These are phyloP conservation scores for Rhinoptilus africanus DNA, from an alignment of 2,113 vertebrate species.

Conservation along the genomic window DNA sequence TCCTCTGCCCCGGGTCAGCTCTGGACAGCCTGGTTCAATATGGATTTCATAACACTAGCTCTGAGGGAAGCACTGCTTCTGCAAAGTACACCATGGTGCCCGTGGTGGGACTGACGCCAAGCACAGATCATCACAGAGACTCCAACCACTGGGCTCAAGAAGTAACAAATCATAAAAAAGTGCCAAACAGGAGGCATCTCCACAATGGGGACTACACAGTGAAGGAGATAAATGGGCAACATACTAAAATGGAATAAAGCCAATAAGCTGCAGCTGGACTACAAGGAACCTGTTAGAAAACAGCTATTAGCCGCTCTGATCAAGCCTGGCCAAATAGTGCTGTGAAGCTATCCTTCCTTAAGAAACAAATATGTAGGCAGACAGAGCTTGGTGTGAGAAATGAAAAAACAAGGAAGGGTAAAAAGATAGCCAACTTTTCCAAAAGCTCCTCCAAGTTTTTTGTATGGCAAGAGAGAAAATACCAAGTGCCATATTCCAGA, in stretches of 20 bases:
- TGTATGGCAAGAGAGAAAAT: not conserved
- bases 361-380: not conserved
- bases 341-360: not conserved
- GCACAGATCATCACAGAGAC: too few relatives aligned
- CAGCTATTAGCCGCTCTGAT: not conserved
- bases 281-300: not conserved
- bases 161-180: not conserved
- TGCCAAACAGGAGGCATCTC: not conserved
- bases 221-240: not conserved
- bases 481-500: not conserved
- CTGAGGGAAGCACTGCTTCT: not conserved
- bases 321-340: not conserved
- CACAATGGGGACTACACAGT: not conserved
- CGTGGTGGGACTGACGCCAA: not conserved
- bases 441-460: not conserved
- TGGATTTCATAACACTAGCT: not conserved
- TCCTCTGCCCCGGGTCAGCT: not conserved
- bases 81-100: not conserved
- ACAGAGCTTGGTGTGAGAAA: not conserved
- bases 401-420: not conserved
- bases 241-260: not conserved
- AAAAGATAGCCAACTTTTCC: not conserved
- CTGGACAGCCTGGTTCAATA: not conserved
- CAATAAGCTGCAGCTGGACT: not conserved
- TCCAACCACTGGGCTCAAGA: not conserved